Base-by-base conservation (phyloP, 2,113 vertebrate species). In the Alosa alosa region DNA sequence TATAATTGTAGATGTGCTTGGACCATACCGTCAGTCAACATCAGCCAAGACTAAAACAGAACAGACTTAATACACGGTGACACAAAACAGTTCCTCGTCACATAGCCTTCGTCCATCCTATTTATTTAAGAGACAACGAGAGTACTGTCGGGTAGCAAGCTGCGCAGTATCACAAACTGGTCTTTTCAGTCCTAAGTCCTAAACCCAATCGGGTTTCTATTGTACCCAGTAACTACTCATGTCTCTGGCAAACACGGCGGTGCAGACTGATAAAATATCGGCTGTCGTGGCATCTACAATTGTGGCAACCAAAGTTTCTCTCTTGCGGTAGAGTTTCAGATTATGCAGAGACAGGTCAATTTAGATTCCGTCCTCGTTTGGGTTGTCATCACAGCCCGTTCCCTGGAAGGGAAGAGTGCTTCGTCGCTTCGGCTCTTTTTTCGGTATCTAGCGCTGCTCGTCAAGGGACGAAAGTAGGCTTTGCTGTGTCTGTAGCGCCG, bases 291-390 rank as follows among this genome's bases (percentile, higher is more conserved):
- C 72, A 6, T 39, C 13, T 17, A 78, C 31, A 78, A 41, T 36
- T 78, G 72, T 13, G 36, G 72, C 72, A 15, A 78, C 31, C 72
- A 78, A 78, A 78, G 72, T 78, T 78, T 78, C 72, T 78, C 72
- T 78, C 72, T 78, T 78, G 72, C 72, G 72, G 72, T 78, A 39
- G 72, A 78, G 72, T 78, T 78, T 78, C 72, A 78, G 72, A 78
- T 78, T 78, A 78, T 78, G 72, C 72, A 78, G 72, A 39, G 72
- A 78, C 15, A 78, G 72, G 72, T 78, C 72, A 78, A 78, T 78
- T 78, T 78, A 78, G 72, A 78, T 78, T 78, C 72, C 72, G 72
- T 78, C 72, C 72, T 78, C 72, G 72, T 78, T 78, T 78, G 72
- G 31, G 72, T 78, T 78, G 72, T 78, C 72, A 78, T 78, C 72